A percentile compares a stretch with the other conserved stretches of the same genome.
These are phyloP conservation scores for Xylocampa areola DNA, from an alignment of 2,888 invertebrate species.

Conservation along the genomic window DNA sequence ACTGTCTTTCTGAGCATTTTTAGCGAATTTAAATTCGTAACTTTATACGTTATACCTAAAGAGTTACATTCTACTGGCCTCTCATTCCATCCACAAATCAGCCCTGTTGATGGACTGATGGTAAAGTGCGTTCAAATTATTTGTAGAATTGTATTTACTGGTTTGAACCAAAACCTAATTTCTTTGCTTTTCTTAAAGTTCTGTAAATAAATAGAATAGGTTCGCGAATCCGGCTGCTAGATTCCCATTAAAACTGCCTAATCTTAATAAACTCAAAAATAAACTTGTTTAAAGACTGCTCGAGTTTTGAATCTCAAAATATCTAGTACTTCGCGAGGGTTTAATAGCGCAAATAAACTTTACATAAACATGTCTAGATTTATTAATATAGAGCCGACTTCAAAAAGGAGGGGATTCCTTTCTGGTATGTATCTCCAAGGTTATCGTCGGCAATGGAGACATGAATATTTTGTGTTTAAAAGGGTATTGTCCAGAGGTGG, in stretches of 20 bases:
- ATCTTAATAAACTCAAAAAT: slow-evolving; percentile 22
- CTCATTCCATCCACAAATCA: slow-evolving; percentile 11
- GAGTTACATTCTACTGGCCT: not conserved
- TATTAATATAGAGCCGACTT: too few species aligned
- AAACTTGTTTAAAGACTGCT: slow-evolving; percentile 16
- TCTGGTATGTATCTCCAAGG: too few species aligned
- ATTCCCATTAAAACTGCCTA: slow-evolving; percentile 8
- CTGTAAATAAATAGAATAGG: slow-evolving; percentile 21
- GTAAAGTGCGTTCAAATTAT: slow-evolving; percentile 3
- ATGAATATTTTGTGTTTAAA: too few species aligned
- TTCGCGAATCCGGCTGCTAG: slow-evolving; percentile 28
- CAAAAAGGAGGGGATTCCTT: too few species aligned
- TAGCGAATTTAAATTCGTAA: not conserved
- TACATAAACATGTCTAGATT: slow-evolving; percentile 66
- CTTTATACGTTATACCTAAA: too few species aligned
- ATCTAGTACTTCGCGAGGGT: slow-evolving; percentile 16
- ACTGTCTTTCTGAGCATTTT: not conserved
- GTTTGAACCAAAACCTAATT: not conserved
- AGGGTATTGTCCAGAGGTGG: too few species aligned
- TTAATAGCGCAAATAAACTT: slow-evolving; percentile 63
- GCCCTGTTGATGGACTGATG: too few species aligned
- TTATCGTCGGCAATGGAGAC: too few species aligned
- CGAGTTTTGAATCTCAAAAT: slow-evolving; percentile 17
- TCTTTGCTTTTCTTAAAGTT: slow-evolving; percentile 12
- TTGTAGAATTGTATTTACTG: too few species aligned